A percentile compares a stretch with the other conserved stretches of the same genome.
These are phyloP conservation scores for Illadopsis cleaveri DNA, from an alignment of 2,113 vertebrate species.

Conservation along the genomic window DNA sequence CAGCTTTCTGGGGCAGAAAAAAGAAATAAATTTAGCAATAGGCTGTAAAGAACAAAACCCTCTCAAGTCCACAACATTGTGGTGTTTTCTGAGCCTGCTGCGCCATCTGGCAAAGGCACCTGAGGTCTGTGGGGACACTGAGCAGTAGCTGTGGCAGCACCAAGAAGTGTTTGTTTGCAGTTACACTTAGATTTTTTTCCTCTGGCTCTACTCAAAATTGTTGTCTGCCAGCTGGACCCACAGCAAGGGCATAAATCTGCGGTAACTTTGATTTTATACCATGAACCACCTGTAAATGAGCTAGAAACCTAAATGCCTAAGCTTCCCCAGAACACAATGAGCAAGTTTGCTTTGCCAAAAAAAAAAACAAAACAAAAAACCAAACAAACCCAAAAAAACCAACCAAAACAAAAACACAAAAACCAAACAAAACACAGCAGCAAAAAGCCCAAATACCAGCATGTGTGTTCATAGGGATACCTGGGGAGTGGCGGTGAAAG, in stretches of 20 bases:
- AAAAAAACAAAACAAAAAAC: neutral
- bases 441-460: accelerated
- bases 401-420: neutral
- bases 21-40: neutral
- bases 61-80: neutral
- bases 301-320: neutral
- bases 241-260: too few relatives aligned
- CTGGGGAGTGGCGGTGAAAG: neutral
- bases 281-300: neutral
- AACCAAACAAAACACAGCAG: neutral
- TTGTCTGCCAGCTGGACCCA: neutral
- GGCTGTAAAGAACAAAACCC: neutral
- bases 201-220: neutral
- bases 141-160: neutral
- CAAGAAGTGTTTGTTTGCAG: neutral
- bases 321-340: neutral
- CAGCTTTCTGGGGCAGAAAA: neutral
- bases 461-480: neutral
- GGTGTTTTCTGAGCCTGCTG: neutral
- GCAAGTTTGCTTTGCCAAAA: neutral
- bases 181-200: neutral
- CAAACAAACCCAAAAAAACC: too few relatives aligned
- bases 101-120: neutral
- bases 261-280: neutral
- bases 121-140: neutral